Evolutionary conservation across 1,140 invertebrate species (phyloP), one percentile per base, ranked within the genome.

Genomic region (Drosophila novamexicana): DNA sequence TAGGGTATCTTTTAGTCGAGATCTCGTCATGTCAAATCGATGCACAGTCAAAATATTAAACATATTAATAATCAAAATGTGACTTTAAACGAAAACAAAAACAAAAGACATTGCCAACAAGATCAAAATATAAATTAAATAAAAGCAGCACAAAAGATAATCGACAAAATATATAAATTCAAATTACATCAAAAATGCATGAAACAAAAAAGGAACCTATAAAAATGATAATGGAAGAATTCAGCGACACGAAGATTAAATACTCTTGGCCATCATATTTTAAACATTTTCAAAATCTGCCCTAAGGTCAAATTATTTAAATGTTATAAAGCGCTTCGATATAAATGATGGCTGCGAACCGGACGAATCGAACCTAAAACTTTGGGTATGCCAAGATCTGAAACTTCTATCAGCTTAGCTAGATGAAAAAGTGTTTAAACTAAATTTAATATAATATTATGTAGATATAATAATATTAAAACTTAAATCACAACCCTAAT

Each of bases 31-130:
- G 49, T 52, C 47, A 61, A 70, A 54, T 39, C 14, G 34, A 34
- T 54, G 22, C 50, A 40, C 16, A 62, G 39, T 49, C 62, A 57
- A 69, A 39, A 39, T 63, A 69, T 34, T 37, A 37, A 63, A 39
- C 52, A 71, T 65, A 71, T 71, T 59, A 71, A 71, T 65, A 65
- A 57, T 56, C 59, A 71, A 49, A 71, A 71, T 71, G 68, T 12
- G 53, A 54, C 10, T 18, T 5, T 14, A 36, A 18, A 22, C 8
- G 12, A 67, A 52, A 16, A 66, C 40, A 49, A 18, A 54, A 58
- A 66, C 34, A 68, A 68, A 68, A 53, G 32, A 7, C 57, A 45
- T 36, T 36, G 59, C 32, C 45, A 50, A 62, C 49, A 71, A 56
- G 58, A 63, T 70, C 67, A 70, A 61, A 64, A 63, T 54, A 64